Evolutionary conservation across 1,140 invertebrate genomes (phyloP).

Genomic region (Schmidtea mediterranea): DNA sequence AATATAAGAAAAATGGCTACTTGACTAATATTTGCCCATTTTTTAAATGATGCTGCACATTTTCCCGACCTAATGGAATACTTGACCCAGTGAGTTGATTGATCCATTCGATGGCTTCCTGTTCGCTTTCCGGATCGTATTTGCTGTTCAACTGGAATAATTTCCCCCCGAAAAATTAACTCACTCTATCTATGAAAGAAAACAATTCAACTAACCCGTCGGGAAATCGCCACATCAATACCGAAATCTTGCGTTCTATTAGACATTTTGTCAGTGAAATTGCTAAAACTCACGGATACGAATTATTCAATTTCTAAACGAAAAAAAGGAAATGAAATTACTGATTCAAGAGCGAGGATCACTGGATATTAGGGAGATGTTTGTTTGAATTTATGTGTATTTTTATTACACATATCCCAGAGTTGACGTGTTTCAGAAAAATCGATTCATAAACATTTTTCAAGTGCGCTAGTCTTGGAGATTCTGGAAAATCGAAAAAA

Average conservation of each 20-base stretch:
- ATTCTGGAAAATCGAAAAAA: too few species aligned
- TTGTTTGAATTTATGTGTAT: too few species aligned
- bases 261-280: background rate
- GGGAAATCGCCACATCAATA: background rate
- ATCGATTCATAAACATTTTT: too few species aligned
- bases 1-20: too few species aligned
- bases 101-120: constrained; percentile 9
- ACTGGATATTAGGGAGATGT: too few species aligned
- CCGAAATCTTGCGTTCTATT: constrained; percentile 1
- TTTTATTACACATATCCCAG: too few species aligned
- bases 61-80: constrained; percentile 5
- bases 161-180: background rate
- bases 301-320: too few species aligned
- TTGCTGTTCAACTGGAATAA: constrained; percentile 9
- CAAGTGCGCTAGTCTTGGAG: too few species aligned
- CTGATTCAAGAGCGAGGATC: too few species aligned
- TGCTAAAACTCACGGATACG: too few species aligned
- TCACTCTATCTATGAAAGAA: background rate
- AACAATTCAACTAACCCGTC: background rate
- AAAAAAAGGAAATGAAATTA: too few species aligned
- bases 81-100: constrained; percentile 3
- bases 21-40: constrained; percentile 7
- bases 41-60: constrained; percentile 7
- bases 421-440: too few species aligned
- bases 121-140: constrained; percentile 9